Evolutionary conservation across 2,888 invertebrate species (phyloP).

Genomic region (Blastobasis lacticolella): DNA sequence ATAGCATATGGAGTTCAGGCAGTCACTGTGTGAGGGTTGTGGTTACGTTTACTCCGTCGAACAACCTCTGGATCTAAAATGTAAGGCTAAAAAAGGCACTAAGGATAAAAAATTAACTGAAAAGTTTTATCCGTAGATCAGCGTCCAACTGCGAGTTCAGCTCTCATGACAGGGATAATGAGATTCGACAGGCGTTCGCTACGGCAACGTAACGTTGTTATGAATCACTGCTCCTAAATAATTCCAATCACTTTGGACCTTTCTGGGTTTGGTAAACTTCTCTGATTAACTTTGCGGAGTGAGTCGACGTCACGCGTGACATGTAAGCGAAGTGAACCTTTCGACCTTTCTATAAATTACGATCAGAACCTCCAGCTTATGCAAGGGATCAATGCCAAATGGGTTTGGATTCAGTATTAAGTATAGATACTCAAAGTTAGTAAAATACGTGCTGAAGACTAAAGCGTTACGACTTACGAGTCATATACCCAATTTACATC

Average conservation of each 20-base stretch:
- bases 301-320: constrained; percentile 40
- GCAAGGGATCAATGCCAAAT: no score
- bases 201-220: constrained; percentile 22
- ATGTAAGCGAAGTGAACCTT: constrained; percentile 34
- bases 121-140: constrained; percentile 2
- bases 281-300: constrained; percentile 49
- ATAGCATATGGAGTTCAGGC: no score
- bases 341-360: constrained; percentile 3
- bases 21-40: no score
- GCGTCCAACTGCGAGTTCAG: background rate
- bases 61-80: no score
- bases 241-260: constrained; percentile 40
- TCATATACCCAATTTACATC: no score
- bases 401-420: no score
- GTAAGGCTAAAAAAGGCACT: background rate
- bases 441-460: no score
- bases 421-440: no score
- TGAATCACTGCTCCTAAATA: constrained; percentile 39
- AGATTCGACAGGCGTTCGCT: constrained; percentile 11
- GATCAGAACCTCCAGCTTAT: no score
- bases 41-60: no score
- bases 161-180: constrained; percentile 3
- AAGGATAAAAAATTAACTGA: constrained; percentile 1
- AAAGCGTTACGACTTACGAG: no score
- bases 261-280: constrained; percentile 38